Evolutionary conservation across 2,888 invertebrate genomes (phyloP), one percentile per base, ranked within the genome.

Genomic region (Polylopha cassiicola): DNA sequence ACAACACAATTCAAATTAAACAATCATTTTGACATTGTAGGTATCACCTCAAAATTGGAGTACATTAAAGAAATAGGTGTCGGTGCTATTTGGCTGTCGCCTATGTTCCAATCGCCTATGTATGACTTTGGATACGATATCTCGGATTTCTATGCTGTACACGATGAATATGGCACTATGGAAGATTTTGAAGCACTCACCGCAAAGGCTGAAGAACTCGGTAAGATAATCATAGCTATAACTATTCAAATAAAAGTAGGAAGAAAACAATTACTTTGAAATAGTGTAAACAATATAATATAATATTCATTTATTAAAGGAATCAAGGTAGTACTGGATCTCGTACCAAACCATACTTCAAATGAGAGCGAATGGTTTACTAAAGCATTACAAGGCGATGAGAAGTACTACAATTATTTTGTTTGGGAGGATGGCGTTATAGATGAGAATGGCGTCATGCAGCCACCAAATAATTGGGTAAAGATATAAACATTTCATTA

Each of bases 351-450:
- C 72, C 94, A 94, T 55, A 89, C 92, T 9, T 93, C 93, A 42
- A 89, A 93, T 58, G 86, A 93, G 59, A 93, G 95, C 60, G 87
- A 89, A 21, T 98, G 97, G 97, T 98, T 98, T 65, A 69, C 85
- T 51, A 87, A 89, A 53, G 95, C 95, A 1, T 78, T 89, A 1
- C 81, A 88, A 2, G 78, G 82, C 1, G 78, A 84, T 37, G 81
- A 87, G 39, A 89, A 88, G 2, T 94, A 90, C 66, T 88, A 87
- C 21, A 88, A 94, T 61, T 94, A 89, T 65, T 94, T 92, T 55
- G 75, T 93, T 18, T 94, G 94, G 94, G 85, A 78, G 29, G 86
- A 90, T 45, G 89, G 89, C 3, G 73, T 73, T 39, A 60, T 71
- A 36, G 73, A 77, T 26, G 71, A 75, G 36, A 61, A 75, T 39